These are phyloP conservation scores for Acrocyrtus sp. DNA, from an alignment of 2,888 invertebrate species.

Conservation along the genomic window DNA sequence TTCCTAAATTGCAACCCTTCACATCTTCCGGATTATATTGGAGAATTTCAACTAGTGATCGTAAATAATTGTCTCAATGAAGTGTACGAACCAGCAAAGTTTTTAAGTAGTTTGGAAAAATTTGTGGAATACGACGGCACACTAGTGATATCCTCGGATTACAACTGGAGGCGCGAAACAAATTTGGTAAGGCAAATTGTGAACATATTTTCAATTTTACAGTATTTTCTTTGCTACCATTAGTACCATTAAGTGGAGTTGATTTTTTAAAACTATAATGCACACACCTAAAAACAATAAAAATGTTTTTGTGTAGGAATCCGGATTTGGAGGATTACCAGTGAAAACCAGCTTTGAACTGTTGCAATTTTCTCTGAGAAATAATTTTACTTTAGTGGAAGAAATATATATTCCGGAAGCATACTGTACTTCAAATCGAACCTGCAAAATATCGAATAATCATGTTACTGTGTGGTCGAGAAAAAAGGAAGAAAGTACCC, in stretches of 20 bases:
- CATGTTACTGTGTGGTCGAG: slow-evolving; percentile 60
- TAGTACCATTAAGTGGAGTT: too few relatives aligned
- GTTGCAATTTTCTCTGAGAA: slow-evolving; percentile 44
- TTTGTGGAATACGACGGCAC: slow-evolving; percentile 51
- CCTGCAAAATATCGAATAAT: slow-evolving; percentile 53
- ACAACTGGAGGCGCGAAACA: slow-evolving; percentile 56
- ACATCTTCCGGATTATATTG: slow-evolving; percentile 37
- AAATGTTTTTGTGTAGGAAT: too few relatives aligned
- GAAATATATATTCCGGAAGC: slow-evolving; percentile 56
- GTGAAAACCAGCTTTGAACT: slow-evolving; percentile 54
- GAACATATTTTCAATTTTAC: too few relatives aligned
- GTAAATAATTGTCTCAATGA: slow-evolving; percentile 54
- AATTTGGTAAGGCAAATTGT: slow-evolving; percentile 56
- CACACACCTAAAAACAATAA: too few relatives aligned
- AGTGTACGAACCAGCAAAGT: slow-evolving; percentile 50
- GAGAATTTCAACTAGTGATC: slow-evolving; percentile 54
- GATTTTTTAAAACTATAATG: too few relatives aligned
- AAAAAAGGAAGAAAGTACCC: slow-evolving; percentile 36
- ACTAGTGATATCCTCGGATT: slow-evolving; percentile 58
- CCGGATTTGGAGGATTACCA: slow-evolving; percentile 43
- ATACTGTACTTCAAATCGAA: slow-evolving; percentile 51
- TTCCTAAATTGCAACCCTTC: slow-evolving; percentile 52
- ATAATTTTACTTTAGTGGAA: slow-evolving; percentile 50
- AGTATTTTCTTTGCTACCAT: neutral
- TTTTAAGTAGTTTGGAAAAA: slow-evolving; percentile 44